These are phyloP conservation scores for Indri indri DNA, from an alignment of 2,113 vertebrate species.

Conservation along the genomic window DNA sequence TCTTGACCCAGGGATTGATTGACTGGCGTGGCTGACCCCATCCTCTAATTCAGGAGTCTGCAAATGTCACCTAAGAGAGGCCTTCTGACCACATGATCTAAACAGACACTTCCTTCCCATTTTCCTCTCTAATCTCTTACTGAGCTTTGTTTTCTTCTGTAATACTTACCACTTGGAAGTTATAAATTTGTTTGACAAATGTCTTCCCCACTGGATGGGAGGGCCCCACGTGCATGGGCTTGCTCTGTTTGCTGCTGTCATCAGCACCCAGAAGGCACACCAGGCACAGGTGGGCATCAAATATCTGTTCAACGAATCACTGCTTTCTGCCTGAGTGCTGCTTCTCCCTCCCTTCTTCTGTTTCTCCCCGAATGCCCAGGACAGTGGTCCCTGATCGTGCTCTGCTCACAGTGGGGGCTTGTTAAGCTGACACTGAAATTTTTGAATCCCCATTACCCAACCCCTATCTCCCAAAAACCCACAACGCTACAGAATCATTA, in stretches of 20 bases:
- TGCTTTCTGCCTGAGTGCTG: not conserved
- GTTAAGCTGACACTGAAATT: not conserved
- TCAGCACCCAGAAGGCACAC: not conserved
- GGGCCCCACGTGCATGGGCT: not conserved
- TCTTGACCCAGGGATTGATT: not conserved
- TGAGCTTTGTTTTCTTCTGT: not conserved
- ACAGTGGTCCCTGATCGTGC: not conserved
- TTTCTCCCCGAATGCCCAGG: not conserved
- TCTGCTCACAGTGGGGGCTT: not conserved
- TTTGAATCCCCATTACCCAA: not conserved
- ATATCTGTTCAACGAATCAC: fast-evolving
- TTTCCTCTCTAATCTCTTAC: not conserved
- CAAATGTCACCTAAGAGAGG: not conserved
- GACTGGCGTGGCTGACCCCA: fast-evolving
- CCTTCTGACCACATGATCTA: not conserved
- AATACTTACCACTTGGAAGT: not conserved
- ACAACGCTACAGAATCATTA: not conserved
- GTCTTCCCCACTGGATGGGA: not conserved
- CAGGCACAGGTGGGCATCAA: fast-evolving
- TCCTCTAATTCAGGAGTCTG: not conserved
- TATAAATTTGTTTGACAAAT: fast-evolving
- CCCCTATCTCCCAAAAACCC: not conserved
- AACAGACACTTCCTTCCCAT: not conserved
- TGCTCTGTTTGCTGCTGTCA: not conserved
- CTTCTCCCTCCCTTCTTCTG: not conserved